Evolutionary conservation across 23 tunicate species (phyloP).

Genomic region (Ascidia mentula): DNA sequence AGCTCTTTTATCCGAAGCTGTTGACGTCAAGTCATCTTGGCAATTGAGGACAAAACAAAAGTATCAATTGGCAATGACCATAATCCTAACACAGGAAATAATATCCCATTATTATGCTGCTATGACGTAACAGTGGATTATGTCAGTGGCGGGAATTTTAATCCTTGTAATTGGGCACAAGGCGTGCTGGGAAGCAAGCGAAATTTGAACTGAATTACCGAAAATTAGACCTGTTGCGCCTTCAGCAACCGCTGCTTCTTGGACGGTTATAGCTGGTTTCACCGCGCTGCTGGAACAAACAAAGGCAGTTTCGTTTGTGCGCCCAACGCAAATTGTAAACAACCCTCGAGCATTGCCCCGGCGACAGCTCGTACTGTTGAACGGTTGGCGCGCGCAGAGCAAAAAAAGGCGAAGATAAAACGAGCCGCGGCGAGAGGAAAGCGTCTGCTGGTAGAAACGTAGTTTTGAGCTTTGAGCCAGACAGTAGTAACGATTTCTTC

Average conservation of each 20-base stretch:
- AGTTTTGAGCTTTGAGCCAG: not conserved
- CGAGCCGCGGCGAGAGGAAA: not conserved
- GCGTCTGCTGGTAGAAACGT: too few species aligned
- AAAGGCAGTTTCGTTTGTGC: not conserved
- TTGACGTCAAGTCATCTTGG: too few species aligned
- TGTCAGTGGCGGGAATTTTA: not conserved
- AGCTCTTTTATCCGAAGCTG: too few species aligned
- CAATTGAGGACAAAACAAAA: too few species aligned
- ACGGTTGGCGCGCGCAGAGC: not conserved
- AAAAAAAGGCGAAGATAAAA: constrained; percentile 1
- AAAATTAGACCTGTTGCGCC: not conserved
- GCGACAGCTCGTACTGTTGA: not conserved
- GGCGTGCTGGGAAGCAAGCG: not conserved
- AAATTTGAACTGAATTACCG: constrained; percentile 2
- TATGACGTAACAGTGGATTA: not conserved
- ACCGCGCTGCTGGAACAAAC: not conserved
- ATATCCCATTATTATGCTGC: not conserved
- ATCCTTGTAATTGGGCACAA: not conserved
- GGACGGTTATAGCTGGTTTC: not conserved
- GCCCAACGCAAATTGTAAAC: not conserved
- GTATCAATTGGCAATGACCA: too few species aligned
- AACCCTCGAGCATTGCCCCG: not conserved
- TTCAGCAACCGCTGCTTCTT: not conserved
- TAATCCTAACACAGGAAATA: not conserved
- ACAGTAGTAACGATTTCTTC: not conserved